Conservation (phyloP, 2,797 vertebrate genomes). For the Silurus lanzhouensis region DNA sequence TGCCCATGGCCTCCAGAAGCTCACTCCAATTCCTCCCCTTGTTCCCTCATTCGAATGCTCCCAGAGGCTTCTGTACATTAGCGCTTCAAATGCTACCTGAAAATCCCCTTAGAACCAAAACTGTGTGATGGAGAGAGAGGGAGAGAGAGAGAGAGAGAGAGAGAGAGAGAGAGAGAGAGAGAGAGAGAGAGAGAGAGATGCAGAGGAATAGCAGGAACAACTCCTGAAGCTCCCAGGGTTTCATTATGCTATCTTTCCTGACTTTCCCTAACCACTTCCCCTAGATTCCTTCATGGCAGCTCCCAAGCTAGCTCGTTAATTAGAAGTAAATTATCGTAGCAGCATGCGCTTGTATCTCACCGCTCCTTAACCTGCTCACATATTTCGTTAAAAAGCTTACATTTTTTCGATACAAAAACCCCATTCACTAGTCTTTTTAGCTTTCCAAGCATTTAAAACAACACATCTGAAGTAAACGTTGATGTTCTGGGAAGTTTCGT, state of each 20-base stretch:
- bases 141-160: background rate
- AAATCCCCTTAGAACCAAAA: constrained; percentile 23
- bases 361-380: background rate
- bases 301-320: background rate
- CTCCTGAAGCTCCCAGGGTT: background rate
- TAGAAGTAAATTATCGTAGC: background rate
- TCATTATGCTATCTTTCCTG: background rate
- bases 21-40: constrained; percentile 59
- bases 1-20: constrained; percentile 74
- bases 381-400: no score
- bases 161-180: no score
- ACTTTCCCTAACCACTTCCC: background rate
- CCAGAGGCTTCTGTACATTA: constrained; percentile 32
- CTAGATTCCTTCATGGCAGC: background rate
- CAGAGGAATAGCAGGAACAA: background rate
- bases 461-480: background rate
- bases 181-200: background rate
- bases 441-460: background rate
- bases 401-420: no score
- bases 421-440: no score
- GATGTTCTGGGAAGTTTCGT: background rate
- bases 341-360: background rate
- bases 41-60: constrained; percentile 26
- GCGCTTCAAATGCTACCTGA: constrained; percentile 69
- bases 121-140: background rate